Evolutionary conservation across 2,797 vertebrate species (phyloP), one percentile per base, ranked within the genome.

Genomic region (Sebastes trivittatus): DNA sequence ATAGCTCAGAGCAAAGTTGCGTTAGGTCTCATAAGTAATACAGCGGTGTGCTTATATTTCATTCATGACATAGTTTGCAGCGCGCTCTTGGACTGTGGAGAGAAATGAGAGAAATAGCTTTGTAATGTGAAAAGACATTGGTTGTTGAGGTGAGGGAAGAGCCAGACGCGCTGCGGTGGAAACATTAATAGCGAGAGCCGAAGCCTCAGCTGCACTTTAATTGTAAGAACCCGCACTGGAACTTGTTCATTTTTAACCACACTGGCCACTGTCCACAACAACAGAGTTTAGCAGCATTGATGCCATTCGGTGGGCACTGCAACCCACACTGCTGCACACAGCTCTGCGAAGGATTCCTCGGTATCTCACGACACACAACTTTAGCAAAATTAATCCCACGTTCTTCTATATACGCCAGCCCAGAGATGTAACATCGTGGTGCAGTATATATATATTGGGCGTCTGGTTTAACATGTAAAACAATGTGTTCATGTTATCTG

Each of bases 1-100:
- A 94, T 93, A 93, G 92, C 93, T 93, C 78, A 66, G 84, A 88
- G 91, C 91, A 91, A 92, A 92, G 91, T 94, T 93, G 81, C 68
- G 52, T 90, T 87, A 81, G 84, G 87, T 86, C 92, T 92, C 93
- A 92, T 94, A 93, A 94, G 93, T 95, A 95, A 95, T 92, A 90
- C 90, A 93, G 81, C 49, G 81, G 83, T 67, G 84, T 79, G 80
- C 89, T 94, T 93, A 93, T 95, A 92, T 94, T 94, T 95, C 88
- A 93, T 94, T 95, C 84, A 94, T 94, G 92, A 90, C 87, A 77
- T 81, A 89, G 86, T 94, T 91, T 92, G 86, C 78, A 23, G 87
- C 22, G n/a, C 52, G 72, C 49, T 84, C 80, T 81, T 54, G 74
- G 83, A 87, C 82, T 49, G 81, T 63, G 81, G 56, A 36, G 74